phyloP scores from a whole-genome alignment of 2,113 vertebrate species.

The Lamprotornis superbus region DNA sequence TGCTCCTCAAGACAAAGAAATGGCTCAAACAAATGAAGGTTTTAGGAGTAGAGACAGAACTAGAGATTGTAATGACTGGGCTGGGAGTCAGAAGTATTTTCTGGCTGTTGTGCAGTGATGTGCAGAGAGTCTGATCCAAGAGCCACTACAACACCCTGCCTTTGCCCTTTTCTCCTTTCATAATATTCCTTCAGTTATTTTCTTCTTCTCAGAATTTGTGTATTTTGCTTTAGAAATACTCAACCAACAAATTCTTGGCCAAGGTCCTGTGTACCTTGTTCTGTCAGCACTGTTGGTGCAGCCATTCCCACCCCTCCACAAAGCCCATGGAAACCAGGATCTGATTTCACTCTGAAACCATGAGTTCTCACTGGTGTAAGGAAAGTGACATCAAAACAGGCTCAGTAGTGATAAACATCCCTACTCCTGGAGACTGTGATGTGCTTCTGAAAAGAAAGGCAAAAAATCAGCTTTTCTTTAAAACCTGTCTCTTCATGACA shows the following conservation, averaged over 20 bases:
- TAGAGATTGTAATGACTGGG: not conserved
- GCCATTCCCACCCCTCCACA: not conserved
- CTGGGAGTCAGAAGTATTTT: not conserved
- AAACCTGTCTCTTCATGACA: not conserved
- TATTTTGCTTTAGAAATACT: not conserved
- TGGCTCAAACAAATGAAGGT: not conserved
- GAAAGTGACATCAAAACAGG: not conserved
- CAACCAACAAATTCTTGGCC: not conserved
- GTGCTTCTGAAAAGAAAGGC: not conserved
- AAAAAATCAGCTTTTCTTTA: not conserved
- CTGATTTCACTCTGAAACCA: not conserved
- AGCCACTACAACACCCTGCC: too few species aligned
- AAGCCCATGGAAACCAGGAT: not conserved
- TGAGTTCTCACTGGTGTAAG: not conserved
- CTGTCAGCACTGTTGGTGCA: not conserved
- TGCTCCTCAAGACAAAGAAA: constrained; percentile 17
- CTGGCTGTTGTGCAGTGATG: not conserved
- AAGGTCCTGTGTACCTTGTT: not conserved
- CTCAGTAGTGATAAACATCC: not conserved
- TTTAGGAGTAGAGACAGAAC: not conserved
- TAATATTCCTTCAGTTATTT: not conserved
- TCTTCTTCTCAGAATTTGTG: not conserved
- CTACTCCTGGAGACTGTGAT: not conserved
- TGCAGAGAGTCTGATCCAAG: not conserved
- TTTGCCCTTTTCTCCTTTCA: not conserved